A percentile compares a stretch with the other conserved stretches of the same genome.
These are phyloP conservation scores for Tetragonisca angustula DNA, from an alignment of 2,888 invertebrate species.

Conservation along the genomic window DNA sequence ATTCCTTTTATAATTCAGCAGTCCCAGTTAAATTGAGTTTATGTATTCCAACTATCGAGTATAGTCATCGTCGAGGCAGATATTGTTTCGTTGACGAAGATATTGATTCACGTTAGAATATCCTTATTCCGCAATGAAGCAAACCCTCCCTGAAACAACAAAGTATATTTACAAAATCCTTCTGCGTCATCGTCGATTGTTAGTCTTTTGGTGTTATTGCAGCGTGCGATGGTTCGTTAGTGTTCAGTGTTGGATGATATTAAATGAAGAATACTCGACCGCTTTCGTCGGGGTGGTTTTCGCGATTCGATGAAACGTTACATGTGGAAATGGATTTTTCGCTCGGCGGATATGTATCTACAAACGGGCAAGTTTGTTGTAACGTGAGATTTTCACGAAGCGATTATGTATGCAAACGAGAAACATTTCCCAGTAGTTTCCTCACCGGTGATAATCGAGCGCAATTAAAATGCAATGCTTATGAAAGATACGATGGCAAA, in stretches of 20 bases:
- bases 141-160: neutral
- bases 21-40: no score
- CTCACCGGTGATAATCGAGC: conserved; percentile 44
- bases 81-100: neutral
- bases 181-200: neutral
- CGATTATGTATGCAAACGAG: conserved; percentile 48
- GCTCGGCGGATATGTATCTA: conserved; percentile 55
- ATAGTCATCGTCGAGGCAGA: neutral
- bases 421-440: conserved; percentile 13
- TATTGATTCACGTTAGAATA: neutral
- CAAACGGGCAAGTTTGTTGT: conserved; percentile 19
- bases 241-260: neutral
- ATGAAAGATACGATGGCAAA: conserved; percentile 18
- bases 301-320: conserved; percentile 42
- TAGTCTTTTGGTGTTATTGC: neutral
- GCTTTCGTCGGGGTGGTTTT: neutral
- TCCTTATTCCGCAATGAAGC: neutral
- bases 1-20: no score
- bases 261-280: neutral
- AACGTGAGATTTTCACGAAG: conserved; percentile 44
- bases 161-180: neutral
- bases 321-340: conserved; percentile 51
- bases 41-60: neutral
- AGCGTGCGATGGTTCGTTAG: neutral
- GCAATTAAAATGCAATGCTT: conserved; percentile 48